Evolutionary conservation across 2,888 invertebrate genomes (phyloP).

Genomic region (Lycocerus yunnanus): DNA sequence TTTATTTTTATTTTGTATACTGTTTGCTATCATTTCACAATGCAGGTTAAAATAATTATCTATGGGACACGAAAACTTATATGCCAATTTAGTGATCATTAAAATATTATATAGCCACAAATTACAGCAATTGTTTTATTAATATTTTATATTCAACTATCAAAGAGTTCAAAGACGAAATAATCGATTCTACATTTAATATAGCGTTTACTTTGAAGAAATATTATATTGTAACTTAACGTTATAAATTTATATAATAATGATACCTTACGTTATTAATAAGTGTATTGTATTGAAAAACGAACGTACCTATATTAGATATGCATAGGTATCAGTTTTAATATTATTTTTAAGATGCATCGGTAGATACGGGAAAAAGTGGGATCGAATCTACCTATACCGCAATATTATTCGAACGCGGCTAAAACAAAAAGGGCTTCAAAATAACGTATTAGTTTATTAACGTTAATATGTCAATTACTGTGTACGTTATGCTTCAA

Average conservation of each 20-base stretch:
- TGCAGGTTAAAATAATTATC: not conserved
- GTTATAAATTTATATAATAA: constrained; percentile 9
- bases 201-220: constrained; percentile 5
- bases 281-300: not conserved
- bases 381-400: too few relatives aligned
- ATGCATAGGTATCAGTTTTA: not conserved
- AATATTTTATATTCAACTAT: constrained; percentile 25
- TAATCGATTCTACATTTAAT: constrained; percentile 23
- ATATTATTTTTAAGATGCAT: not conserved
- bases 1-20: not conserved
- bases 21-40: not conserved
- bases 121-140: constrained; percentile 23
- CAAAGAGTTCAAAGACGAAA: constrained; percentile 26
- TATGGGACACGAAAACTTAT: not conserved
- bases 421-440: not conserved
- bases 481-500: not conserved
- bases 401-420: too few relatives aligned
- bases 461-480: not conserved
- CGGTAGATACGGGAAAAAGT: not conserved
- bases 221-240: not conserved
- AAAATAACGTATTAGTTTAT: not conserved
- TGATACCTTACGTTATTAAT: not conserved
- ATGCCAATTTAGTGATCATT: constrained; percentile 20
- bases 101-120: constrained; percentile 29
- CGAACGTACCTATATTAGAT: not conserved